phyloP scores from a whole-genome alignment of 2,113 vertebrate species.

The Vicugna pacos region DNA sequence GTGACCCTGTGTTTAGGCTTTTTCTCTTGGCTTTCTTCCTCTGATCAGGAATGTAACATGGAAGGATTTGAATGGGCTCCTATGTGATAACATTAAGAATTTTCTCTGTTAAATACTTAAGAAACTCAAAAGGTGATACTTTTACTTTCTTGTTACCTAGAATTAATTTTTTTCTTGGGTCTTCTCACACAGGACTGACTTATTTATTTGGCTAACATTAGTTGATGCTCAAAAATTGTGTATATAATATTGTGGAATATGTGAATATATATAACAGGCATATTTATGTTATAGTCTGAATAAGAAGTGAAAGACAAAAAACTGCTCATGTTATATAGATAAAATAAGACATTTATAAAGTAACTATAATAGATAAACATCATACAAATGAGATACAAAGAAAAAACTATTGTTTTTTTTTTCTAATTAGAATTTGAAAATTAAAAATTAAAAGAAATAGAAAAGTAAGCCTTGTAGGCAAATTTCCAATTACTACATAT shows the following conservation, averaged over 20 bases:
- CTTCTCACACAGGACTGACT: not conserved
- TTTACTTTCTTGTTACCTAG: slow-evolving; percentile 25
- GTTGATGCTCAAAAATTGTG: not conserved
- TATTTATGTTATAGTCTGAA: slow-evolving; percentile 3
- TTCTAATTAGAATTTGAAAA: slow-evolving; percentile 58
- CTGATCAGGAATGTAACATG: not conserved
- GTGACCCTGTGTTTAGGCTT: not conserved
- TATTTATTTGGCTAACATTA: not conserved
- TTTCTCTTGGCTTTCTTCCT: not conserved
- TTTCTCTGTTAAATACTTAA: not conserved
- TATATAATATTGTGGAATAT: not conserved
- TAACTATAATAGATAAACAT: not conserved
- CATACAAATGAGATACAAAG: not conserved
- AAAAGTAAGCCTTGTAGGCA: not conserved
- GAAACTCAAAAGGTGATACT: slow-evolving; percentile 16
- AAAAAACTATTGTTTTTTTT: not conserved
- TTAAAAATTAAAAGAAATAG: not conserved
- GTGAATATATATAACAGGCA: not conserved
- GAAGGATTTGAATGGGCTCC: not conserved
- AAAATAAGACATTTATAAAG: slow-evolving; percentile 11
- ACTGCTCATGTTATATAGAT: not conserved
- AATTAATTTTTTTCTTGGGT: slow-evolving; percentile 21
- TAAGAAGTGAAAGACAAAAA: slow-evolving; percentile 8
- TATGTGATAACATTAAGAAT: not conserved
- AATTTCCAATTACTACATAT: not conserved